Base-by-base conservation (phyloP, 2,113 vertebrate species). In the Sardina pilchardus region DNA sequence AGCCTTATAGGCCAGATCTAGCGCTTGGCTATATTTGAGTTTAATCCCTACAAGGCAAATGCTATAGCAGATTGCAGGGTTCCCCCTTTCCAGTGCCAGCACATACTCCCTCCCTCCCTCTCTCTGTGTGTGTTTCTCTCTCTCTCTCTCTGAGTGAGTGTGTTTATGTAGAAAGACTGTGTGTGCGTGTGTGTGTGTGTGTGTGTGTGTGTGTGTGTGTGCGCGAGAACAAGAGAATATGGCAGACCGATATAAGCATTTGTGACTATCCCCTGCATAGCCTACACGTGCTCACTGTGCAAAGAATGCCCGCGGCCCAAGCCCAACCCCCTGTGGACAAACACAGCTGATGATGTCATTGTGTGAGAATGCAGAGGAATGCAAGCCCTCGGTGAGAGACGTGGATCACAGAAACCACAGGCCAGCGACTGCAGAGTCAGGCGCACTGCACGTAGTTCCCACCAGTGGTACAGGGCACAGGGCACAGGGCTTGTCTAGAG, bases 321-420 rank as follows among this genome's bases (percentile, higher is more conserved):
- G 30, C 71, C 71, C n/a, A 26, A 4, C 39, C 36, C 63, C 30
- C 34, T 83, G 87, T 89, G 84, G 89, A 85, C 71, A 86, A 88
- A 89, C 83, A 84, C 83, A 87, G 82, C 86, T 81, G 82, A n/a
- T 88, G 86, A 87, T 89, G 87, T 89, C 84, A 86, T 82, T 26
- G 81, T 53, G 82, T 85, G 45, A 84, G 84, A 89, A 88, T 81
- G 86, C 81, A 82, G 82, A 87, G 81, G 84, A 87, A 86, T 84
- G 78, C 63, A 87, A 85, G 26, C 26, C 67, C 67, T 34, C 34
- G 14, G 67, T 75, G 67, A 34, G 26, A 75, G 59, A 24, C 3
- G 67, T 34, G 30, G 14, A 75, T 75, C 67, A 12, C 67, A 36
- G 67, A 75, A 75, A 36, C 67, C 67, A 30, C 26, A 6, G 34